Evolutionary conservation across 2,797 vertebrate genomes (phyloP).

Genomic region (Potorous gilbertii): DNA sequence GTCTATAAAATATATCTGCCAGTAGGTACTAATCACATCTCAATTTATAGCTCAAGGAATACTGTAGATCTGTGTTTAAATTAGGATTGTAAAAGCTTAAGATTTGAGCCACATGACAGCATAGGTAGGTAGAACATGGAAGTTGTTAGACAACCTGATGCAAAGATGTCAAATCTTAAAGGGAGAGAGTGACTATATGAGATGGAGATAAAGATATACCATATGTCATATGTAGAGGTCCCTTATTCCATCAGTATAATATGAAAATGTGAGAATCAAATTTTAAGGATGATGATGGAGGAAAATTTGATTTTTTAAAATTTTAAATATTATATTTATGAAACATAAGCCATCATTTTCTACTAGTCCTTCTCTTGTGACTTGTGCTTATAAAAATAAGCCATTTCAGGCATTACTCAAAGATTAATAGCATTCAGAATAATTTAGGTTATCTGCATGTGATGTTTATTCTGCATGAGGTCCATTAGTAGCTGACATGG

Average conservation of each 20-base stretch:
- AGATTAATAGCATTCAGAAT: conserved; percentile 70
- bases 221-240: not conserved
- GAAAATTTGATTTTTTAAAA: not conserved
- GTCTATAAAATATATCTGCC: not conserved
- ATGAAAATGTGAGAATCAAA: conserved; percentile 19
- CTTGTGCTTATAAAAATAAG: conserved; percentile 54
- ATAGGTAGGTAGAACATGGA: not conserved
- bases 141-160: not conserved
- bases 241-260: not conserved
- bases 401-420: conserved; percentile 56
- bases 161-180: not conserved
- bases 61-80: not conserved
- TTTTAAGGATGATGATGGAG: not conserved
- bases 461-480: conserved; percentile 63
- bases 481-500: conserved; percentile 69
- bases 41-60: not conserved
- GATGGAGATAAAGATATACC: not conserved
- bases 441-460: conserved; percentile 63
- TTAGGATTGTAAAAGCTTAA: not conserved
- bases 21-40: not conserved
- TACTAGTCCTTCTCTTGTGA: conserved; percentile 27
- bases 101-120: not conserved
- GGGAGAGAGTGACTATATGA: not conserved
- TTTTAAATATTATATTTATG: conserved; percentile 32
- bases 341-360: conserved; percentile 21